phyloP scores from a whole-genome alignment of 1,140 invertebrate genomes.

The Leguminivora glycinivorella region DNA sequence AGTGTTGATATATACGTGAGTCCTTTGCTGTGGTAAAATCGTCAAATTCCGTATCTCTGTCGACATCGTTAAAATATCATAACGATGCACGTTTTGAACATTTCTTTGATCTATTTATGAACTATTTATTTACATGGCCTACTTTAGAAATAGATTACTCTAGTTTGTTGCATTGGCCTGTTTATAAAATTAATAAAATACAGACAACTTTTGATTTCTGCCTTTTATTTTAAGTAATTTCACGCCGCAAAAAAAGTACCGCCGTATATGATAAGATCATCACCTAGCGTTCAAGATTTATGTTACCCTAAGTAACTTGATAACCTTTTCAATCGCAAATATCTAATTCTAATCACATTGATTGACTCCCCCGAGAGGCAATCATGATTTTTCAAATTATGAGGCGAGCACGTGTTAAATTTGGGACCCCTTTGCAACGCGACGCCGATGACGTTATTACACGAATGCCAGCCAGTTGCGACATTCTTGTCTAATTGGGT shows the following conservation, averaged over 20 bases:
- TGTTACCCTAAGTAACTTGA: conserved; percentile 66
- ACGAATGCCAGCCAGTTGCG: conserved; percentile 46
- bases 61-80: conserved; percentile 20
- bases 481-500: conserved; percentile 45
- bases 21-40: conserved; percentile 45
- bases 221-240: not conserved
- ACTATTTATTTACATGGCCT: not conserved
- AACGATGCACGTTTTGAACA: not conserved
- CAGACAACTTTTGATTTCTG: too few species aligned
- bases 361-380: conserved; percentile 75
- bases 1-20: conserved; percentile 42
- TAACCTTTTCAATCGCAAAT: conserved; percentile 67
- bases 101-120: conserved; percentile 15
- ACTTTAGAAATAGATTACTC: not conserved
- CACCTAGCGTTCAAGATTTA: conserved; percentile 40
- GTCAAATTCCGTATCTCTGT: conserved; percentile 29
- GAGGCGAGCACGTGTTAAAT: conserved; percentile 74
- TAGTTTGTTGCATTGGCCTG: too few species aligned
- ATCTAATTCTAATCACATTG: conserved; percentile 76
- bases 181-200: not conserved
- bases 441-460: conserved; percentile 61
- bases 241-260: not conserved
- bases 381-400: conserved; percentile 74
- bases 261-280: conserved; percentile 7
- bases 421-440: conserved; percentile 64